Conservation (phyloP, 2,113 vertebrate species). For the Chauna torquata region DNA sequence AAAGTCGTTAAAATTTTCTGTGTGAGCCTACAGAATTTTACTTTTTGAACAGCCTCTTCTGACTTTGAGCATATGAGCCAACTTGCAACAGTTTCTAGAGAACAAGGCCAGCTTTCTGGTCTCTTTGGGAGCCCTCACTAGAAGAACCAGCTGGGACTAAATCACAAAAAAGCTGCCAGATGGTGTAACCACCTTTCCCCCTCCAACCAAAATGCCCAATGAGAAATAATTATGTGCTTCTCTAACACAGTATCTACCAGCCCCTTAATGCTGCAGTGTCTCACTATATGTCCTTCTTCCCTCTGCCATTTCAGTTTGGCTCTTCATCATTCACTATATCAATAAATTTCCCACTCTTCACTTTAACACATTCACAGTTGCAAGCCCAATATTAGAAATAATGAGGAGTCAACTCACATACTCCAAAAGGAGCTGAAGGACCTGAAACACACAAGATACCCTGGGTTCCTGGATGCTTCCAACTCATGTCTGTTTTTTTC, state of each 20-base stretch:
- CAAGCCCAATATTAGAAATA: not conserved
- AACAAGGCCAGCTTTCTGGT: slow-evolving; percentile 35
- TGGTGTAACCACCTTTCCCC: slow-evolving; percentile 44
- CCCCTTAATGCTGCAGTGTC: not conserved
- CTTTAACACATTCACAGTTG: not conserved
- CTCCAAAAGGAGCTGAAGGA: not conserved
- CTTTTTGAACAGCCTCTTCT: slow-evolving; percentile 18
- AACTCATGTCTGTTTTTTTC: not conserved
- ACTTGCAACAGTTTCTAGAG: not conserved
- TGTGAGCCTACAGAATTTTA: slow-evolving; percentile 9
- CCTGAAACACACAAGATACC: not conserved
- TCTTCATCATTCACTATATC: not conserved
- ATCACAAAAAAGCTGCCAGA: slow-evolving; percentile 52
- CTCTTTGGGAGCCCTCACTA: slow-evolving; percentile 42
- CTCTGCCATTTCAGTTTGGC: not conserved
- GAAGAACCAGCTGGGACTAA: slow-evolving; percentile 60
- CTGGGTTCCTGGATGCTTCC: not conserved
- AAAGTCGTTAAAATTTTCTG: slow-evolving; percentile 8
- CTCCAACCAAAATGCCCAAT: slow-evolving; percentile 38
- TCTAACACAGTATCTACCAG: not conserved
- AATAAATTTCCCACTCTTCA: not conserved
- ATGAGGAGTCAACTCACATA: not conserved
- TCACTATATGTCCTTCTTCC: not conserved
- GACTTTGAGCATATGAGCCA: slow-evolving; percentile 4
- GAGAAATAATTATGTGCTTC: slow-evolving; percentile 24